A percentile compares a stretch with the other conserved stretches of the same genome.
Evolutionary conservation across 2,113 vertebrate genomes (phyloP).

Genomic region (Mesitornis unicolor): DNA sequence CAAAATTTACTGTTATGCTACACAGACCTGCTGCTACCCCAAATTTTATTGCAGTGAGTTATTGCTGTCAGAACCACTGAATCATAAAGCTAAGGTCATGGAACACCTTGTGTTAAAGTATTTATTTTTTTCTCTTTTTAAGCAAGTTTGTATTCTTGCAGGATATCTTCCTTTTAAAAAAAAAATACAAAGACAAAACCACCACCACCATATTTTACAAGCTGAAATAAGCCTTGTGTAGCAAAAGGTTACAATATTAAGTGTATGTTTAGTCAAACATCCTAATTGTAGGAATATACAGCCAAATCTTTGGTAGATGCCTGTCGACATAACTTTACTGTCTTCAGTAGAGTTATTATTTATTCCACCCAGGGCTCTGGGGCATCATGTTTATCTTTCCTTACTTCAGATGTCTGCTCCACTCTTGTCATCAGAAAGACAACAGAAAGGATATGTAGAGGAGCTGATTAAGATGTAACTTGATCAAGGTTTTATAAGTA

Average conservation of each 20-base stretch:
- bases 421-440: neutral
- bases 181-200: too few species aligned
- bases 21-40: slow-evolving; percentile 46
- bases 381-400: neutral
- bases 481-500: neutral
- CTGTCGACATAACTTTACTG: neutral
- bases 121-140: neutral
- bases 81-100: slow-evolving; percentile 54
- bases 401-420: neutral
- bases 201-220: neutral
- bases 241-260: neutral
- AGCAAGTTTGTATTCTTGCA: neutral
- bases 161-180: neutral
- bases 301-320: neutral
- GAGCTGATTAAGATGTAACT: neutral
- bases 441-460: neutral
- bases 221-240: neutral
- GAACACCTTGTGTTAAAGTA: slow-evolving; percentile 20
- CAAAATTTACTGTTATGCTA: slow-evolving; percentile 57
- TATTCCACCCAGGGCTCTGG: neutral
- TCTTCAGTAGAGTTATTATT: neutral
- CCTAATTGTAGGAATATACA: neutral
- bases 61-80: slow-evolving; percentile 32
- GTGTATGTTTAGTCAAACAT: neutral
- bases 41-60: slow-evolving; percentile 61